Conservation (phyloP, 1,140 invertebrate species). For the Drosophila leontia region DNA sequence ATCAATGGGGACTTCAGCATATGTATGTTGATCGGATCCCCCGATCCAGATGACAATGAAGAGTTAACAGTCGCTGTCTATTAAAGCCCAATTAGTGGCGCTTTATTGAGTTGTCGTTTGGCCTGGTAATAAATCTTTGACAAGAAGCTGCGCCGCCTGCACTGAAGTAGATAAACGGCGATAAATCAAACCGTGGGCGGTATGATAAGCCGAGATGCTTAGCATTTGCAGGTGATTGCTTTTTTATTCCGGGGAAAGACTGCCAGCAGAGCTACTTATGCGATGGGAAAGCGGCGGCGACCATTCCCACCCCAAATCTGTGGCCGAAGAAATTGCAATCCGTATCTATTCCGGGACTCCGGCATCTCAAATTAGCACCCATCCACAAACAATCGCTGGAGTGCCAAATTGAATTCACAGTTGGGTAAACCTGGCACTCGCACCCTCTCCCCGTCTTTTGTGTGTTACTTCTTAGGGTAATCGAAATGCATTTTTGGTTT, state of each 20-base stretch:
- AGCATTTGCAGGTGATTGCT: slow-evolving; percentile 48
- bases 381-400: slow-evolving; percentile 37
- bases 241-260: slow-evolving; percentile 12
- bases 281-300: slow-evolving; percentile 6
- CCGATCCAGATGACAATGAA: slow-evolving; percentile 49
- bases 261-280: slow-evolving; percentile 23
- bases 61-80: slow-evolving; percentile 56
- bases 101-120: slow-evolving; percentile 61
- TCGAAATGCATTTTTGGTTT: slow-evolving; percentile 56
- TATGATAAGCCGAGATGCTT: slow-evolving; percentile 50
- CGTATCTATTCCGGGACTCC: slow-evolving; percentile 36
- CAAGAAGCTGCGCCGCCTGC: slow-evolving; percentile 18
- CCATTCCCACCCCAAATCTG: slow-evolving; percentile 35
- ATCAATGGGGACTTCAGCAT: slow-evolving; percentile 46
- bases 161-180: slow-evolving; percentile 52
- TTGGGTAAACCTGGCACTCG: slow-evolving; percentile 63
- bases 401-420: slow-evolving; percentile 59
- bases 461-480: slow-evolving; percentile 31
- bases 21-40: slow-evolving; percentile 11
- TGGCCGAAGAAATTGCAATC: slow-evolving; percentile 46
- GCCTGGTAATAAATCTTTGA: slow-evolving; percentile 58
- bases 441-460: slow-evolving; percentile 11
- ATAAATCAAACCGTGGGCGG: slow-evolving; percentile 54
- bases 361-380: slow-evolving; percentile 44
- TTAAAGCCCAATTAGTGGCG: slow-evolving; percentile 73